phyloP scores from a whole-genome alignment of 2,113 vertebrate species.

The Colossoma macropomum region DNA sequence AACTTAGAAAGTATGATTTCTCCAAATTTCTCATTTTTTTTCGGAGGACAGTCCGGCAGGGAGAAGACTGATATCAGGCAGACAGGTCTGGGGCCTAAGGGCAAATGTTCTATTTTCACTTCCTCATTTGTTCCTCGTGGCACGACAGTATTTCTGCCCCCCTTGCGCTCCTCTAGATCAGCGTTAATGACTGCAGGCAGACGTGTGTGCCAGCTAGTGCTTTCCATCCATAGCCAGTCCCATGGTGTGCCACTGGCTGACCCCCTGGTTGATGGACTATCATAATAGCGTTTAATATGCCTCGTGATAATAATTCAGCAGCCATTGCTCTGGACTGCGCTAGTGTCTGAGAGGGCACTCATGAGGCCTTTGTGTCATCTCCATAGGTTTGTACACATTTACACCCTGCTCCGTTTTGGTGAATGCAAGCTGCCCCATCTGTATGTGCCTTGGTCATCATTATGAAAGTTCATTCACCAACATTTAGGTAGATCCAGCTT shows the following conservation, averaged over 20 bases:
- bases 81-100: conserved; percentile 9
- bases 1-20: conserved; percentile 15
- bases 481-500: conserved; percentile 18
- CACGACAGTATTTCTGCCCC: conserved; percentile 12
- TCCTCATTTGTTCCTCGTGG: conserved; percentile 26
- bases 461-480: background rate
- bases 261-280: conserved; percentile 28
- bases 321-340: background rate
- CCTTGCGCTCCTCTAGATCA: conserved; percentile 16
- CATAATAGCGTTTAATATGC: background rate
- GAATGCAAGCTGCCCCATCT: background rate
- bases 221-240: background rate
- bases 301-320: background rate
- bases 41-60: conserved; percentile 16
- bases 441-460: conserved; percentile 16
- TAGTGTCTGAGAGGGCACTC: background rate
- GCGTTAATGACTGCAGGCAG: conserved; percentile 8
- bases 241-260: background rate
- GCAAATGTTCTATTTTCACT: conserved; percentile 21
- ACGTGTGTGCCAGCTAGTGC: conserved; percentile 17
- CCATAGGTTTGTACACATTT: background rate
- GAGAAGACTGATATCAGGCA: conserved; percentile 32
- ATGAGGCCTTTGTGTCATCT: background rate
- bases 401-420: background rate
- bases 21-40: background rate